Conservation (phyloP, 2,888 invertebrate genomes). For the Lymantria dispar region DNA sequence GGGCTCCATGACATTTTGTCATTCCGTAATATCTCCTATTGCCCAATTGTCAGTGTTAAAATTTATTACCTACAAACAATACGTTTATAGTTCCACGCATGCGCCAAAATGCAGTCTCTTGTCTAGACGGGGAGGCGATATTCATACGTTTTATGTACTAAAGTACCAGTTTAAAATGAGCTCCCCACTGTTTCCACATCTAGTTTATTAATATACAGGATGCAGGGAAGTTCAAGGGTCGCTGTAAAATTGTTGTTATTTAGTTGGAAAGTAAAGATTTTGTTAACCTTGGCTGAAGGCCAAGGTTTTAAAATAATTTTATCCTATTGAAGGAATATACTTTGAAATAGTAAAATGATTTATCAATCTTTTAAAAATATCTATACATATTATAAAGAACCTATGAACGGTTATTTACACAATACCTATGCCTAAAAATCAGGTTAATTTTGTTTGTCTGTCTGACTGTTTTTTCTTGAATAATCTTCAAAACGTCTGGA, state of each 20-base stretch:
- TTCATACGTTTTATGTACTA: slow-evolving; percentile 32
- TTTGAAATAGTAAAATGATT: too few relatives aligned
- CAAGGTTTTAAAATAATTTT: slow-evolving; percentile 34
- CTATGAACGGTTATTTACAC: too few relatives aligned
- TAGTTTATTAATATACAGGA: slow-evolving; percentile 10
- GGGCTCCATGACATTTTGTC: too few relatives aligned
- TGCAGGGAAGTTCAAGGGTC: slow-evolving; percentile 26
- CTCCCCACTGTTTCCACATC: slow-evolving; percentile 19
- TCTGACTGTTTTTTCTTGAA: too few relatives aligned
- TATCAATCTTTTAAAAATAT: too few relatives aligned
- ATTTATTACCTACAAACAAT: slow-evolving; percentile 32
- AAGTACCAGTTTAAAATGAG: slow-evolving; percentile 34
- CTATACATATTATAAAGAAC: too few relatives aligned
- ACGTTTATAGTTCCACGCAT: slow-evolving; percentile 45
- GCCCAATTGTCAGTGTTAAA: slow-evolving; percentile 28
- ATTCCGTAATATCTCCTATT: too few relatives aligned
- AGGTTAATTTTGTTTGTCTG: too few relatives aligned
- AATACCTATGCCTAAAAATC: too few relatives aligned
- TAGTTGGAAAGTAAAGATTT: slow-evolving; percentile 45
- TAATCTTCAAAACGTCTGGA: too few relatives aligned
- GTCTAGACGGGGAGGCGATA: slow-evolving; percentile 66
- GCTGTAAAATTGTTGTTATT: slow-evolving; percentile 24
- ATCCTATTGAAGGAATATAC: slow-evolving; percentile 6
- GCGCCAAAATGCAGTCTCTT: slow-evolving; percentile 52
- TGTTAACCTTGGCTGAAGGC: slow-evolving; percentile 48